Conservation (phyloP, 2,888 invertebrate genomes). For the Ctena decussata region DNA sequence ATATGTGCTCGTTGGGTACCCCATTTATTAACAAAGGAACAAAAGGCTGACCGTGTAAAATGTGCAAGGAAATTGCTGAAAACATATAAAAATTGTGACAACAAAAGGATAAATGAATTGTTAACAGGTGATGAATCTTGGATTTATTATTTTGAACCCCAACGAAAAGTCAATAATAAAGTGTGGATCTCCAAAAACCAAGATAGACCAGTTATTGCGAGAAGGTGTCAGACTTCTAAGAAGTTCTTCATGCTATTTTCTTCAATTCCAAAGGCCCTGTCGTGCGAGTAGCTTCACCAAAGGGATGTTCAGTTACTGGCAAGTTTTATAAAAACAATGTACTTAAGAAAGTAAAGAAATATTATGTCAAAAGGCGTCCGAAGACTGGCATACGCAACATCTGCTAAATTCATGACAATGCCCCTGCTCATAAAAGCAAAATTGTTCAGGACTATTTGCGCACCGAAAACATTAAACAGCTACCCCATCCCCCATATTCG, state of each 20-base stretch:
- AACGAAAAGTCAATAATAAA: slow-evolving; percentile 1
- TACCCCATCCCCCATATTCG: slow-evolving; percentile 7
- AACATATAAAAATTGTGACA: not conserved
- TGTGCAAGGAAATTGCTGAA: not conserved
- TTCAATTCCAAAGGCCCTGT: not conserved
- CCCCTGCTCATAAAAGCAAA: not conserved
- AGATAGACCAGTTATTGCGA: not conserved
- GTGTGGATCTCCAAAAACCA: not conserved
- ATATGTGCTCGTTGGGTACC: not conserved
- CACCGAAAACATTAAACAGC: not conserved
- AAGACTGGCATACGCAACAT: not conserved
- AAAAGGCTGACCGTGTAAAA: not conserved
- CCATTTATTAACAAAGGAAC: not conserved
- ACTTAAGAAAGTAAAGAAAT: not conserved
- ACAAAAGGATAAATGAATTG: not conserved
- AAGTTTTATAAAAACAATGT: not conserved
- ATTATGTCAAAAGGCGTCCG: not conserved
- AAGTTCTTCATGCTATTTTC: too few relatives aligned
- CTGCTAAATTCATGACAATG: not conserved
- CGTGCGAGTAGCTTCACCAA: not conserved
- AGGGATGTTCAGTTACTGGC: not conserved
- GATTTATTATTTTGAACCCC: not conserved
- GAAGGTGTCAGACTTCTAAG: not conserved
- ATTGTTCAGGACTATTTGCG: not conserved
- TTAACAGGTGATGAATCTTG: not conserved